phyloP scores from a whole-genome alignment of 2,888 invertebrate genomes.

The Tupiocoris notatus region DNA sequence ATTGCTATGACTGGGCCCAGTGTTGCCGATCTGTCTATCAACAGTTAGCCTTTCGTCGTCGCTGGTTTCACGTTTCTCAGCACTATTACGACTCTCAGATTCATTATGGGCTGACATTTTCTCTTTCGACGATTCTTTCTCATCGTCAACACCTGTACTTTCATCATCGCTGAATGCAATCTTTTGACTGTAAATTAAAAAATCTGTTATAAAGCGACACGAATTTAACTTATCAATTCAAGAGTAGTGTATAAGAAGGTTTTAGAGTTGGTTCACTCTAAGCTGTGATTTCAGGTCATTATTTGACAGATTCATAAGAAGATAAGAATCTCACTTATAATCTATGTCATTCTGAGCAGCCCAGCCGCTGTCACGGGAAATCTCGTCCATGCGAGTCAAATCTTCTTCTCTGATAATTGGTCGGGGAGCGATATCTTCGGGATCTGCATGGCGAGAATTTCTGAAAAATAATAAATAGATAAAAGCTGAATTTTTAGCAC shows the following conservation, averaged over 20 bases:
- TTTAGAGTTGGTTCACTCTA: no score
- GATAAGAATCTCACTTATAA: conserved; percentile 65
- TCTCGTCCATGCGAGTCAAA: conserved; percentile 86
- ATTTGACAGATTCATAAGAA: background rate
- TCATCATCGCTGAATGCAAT: conserved; percentile 94
- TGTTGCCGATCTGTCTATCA: background rate
- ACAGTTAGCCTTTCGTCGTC: background rate
- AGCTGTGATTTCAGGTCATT: background rate
- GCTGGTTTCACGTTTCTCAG: background rate
- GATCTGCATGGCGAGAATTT: conserved; percentile 59
- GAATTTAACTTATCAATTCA: no score
- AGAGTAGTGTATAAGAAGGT: no score
- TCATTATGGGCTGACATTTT: background rate
- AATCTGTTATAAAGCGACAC: no score
- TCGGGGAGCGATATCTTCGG: conserved; percentile 66
- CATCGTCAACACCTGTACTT: conserved; percentile 53
- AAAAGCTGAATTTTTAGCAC: no score
- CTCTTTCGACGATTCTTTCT: conserved; percentile 49
- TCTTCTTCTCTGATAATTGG: conserved; percentile 93
- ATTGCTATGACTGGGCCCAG: background rate
- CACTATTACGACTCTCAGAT: background rate
- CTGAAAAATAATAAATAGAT: no score
- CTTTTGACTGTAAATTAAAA: conserved; percentile 75
- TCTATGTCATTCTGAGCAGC: conserved; percentile 89
- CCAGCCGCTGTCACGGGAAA: conserved; percentile 88